Base-by-base conservation (phyloP, 2,797 vertebrate genomes). In the Hylomyscus alleni region DNA sequence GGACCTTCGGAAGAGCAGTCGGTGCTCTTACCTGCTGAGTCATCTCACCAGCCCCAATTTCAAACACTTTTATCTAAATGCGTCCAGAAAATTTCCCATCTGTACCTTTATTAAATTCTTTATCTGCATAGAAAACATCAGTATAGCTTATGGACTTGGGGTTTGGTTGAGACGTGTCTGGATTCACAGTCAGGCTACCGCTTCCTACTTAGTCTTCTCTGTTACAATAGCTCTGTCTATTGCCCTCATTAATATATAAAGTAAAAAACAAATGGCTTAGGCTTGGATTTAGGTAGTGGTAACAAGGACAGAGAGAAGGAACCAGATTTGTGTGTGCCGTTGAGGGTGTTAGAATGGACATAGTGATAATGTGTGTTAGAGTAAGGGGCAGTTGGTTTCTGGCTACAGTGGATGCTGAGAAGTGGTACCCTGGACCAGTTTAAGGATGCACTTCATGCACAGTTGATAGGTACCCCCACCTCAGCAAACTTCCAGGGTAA, bases 111-210 rank as follows among this genome's bases (percentile, higher is more conserved):
- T 73, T 44, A 89, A 80, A 24, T 80, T 96, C 62, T 95, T 72
- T 8, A 65, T 54, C 62, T 87, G 82, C 78, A 72, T 91, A 91
- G 87, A 89, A 95, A 96, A 86, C 44, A 69, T 31, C 3, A 26
- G 20, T 76, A 10, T 75, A 85, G 47, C 58, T 80, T 92, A 88
- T 93, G 54, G 31, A 85, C 60, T 47, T 90, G 67, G 81, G 86
- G 60, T 93, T 94, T 92, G 85, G 60, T 19, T 91, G 95, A 96
- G 89, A 86, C 75, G 75, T 93, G 86, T 93, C 75, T 96, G 81
- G 40, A 92, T 95, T 89, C 83, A 89, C 89, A 93, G 86, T 81
- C 90, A 89, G 75, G 65, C 86, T 34, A 24, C 73, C 86, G 78
- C 83, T 69, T 93, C 60, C 58, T 60, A 29, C 72, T 75, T 83